Percentiles rank a stretch among this genome's conserved stretches.
Evolutionary conservation across 2,888 invertebrate genomes (phyloP).

Genomic region (Listrodromus nycthemerus): DNA sequence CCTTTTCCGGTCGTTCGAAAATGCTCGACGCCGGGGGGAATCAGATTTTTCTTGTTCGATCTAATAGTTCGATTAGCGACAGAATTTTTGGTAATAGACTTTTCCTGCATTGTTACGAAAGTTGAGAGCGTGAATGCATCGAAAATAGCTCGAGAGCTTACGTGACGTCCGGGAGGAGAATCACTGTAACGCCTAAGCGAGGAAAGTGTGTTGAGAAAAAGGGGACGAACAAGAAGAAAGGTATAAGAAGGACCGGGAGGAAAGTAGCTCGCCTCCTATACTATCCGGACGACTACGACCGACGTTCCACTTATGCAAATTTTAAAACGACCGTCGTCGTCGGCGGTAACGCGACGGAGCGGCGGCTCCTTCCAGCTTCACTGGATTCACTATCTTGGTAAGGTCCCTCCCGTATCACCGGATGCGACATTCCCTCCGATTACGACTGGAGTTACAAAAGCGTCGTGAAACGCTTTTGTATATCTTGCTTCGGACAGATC

Average conservation of each 20-base stretch:
- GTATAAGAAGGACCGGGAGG: conserved; percentile 31
- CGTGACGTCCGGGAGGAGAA: conserved; percentile 35
- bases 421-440: conserved; percentile 54
- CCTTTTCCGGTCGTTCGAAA: background rate
- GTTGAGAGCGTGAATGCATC: background rate
- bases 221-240: conserved; percentile 17
- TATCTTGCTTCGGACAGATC: conserved; percentile 24
- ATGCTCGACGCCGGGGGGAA: background rate
- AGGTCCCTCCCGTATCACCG: conserved; percentile 4
- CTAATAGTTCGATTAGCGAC: background rate
- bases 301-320: conserved; percentile 63
- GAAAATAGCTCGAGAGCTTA: conserved; percentile 26
- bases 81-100: background rate
- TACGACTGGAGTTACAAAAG: conserved; percentile 57
- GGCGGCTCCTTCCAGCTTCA: conserved; percentile 39
- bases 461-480: conserved; percentile 48
- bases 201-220: conserved; percentile 33
- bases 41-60: background rate
- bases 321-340: conserved; percentile 53
- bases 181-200: conserved; percentile 44
- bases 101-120: background rate
- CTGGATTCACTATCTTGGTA: conserved; percentile 14
- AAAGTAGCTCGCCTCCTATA: conserved; percentile 30
- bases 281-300: conserved; percentile 47
- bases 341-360: conserved; percentile 20